A percentile compares a stretch with the other conserved stretches of the same genome.
These are phyloP conservation scores for Agrochola macilenta DNA, from an alignment of 2,888 invertebrate genomes.

Conservation along the genomic window DNA sequence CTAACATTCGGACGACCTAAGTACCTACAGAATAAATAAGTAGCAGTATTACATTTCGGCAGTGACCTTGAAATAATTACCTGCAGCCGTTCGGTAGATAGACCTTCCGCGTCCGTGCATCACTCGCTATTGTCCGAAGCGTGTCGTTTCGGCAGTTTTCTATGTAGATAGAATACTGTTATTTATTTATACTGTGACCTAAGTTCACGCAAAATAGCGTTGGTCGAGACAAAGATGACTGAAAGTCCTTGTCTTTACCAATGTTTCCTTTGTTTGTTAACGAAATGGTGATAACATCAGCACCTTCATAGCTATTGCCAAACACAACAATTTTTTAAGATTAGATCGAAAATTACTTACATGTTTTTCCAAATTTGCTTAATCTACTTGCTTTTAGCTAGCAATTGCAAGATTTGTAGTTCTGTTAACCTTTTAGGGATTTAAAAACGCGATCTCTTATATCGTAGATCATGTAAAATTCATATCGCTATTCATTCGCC, in stretches of 20 bases:
- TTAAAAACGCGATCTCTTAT: conserved; percentile 11
- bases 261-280: not conserved
- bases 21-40: too few species aligned
- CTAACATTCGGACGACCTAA: not conserved
- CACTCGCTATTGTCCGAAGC: too few species aligned
- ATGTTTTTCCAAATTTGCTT: not conserved
- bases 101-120: too few species aligned
- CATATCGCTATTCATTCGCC: conserved; percentile 15
- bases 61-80: too few species aligned
- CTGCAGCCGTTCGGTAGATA: too few species aligned
- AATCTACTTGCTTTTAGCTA: not conserved
- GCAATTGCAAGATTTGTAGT: not conserved
- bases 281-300: not conserved
- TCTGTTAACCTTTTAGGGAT: too few species aligned
- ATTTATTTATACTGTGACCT: too few species aligned
- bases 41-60: too few species aligned
- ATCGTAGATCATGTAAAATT: not conserved
- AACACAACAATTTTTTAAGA: not conserved
- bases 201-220: not conserved
- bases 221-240: not conserved
- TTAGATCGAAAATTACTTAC: not conserved
- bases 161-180: too few species aligned
- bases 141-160: too few species aligned
- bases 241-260: not conserved
- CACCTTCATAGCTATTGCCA: not conserved